These are phyloP conservation scores for Microcebus tavaratra DNA, from an alignment of 2,113 vertebrate species.

Conservation along the genomic window DNA sequence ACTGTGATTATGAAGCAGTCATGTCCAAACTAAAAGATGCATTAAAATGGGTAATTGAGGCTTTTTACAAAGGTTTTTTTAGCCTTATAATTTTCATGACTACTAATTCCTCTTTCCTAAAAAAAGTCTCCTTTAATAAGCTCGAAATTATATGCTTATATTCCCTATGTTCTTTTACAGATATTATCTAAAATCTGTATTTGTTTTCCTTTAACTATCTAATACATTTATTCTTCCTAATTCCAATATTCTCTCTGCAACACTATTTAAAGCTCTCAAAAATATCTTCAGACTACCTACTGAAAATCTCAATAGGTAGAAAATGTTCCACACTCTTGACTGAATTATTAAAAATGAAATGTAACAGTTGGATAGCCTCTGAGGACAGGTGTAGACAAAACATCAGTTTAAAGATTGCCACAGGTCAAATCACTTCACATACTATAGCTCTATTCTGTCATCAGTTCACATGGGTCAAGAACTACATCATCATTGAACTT, in stretches of 20 bases:
- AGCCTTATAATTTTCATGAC: neutral
- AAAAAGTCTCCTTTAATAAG: neutral
- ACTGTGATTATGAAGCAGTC: neutral
- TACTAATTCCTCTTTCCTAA: neutral
- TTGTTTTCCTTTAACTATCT: neutral
- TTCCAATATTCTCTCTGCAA: neutral
- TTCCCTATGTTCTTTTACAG: neutral
- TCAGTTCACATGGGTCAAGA: constrained; percentile 42
- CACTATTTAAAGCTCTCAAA: constrained; percentile 42
- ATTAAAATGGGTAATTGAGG: neutral
- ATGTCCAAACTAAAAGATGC: neutral
- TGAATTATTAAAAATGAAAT: constrained; percentile 50
- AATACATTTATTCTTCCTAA: neutral
- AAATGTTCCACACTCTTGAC: neutral
- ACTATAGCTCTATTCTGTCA: neutral
- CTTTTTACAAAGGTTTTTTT: neutral
- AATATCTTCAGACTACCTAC: neutral
- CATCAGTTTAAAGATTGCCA: neutral
- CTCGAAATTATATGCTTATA: neutral
- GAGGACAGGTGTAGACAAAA: constrained; percentile 36
- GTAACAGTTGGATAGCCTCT: neutral
- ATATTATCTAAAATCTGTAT: neutral
- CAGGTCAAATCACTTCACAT: neutral
- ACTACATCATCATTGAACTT: neutral
- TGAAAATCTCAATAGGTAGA: neutral